Evolutionary conservation across 2,797 vertebrate species (phyloP).

Genomic region (Clarias laeviceps): DNA sequence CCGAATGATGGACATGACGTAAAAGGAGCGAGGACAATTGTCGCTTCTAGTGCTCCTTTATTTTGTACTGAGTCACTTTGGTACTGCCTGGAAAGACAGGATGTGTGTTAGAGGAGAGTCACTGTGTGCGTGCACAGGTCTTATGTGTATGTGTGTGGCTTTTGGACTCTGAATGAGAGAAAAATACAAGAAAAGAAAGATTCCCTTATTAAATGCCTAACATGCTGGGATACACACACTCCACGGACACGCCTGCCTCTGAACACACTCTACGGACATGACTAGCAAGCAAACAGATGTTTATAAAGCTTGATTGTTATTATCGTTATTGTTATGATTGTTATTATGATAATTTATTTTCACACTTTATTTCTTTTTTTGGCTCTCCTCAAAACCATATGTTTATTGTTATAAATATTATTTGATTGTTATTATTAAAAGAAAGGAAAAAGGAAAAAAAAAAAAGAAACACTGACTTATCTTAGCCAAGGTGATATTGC

Average conservation of each 20-base stretch:
- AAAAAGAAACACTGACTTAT: conserved; percentile 79
- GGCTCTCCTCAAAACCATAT: conserved; percentile 78
- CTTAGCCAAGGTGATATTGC: conserved; percentile 76
- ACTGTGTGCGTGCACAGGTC: conserved; percentile 30
- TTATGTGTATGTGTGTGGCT: conserved; percentile 26
- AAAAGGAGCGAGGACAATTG: conserved; percentile 64
- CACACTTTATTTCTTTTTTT: conserved; percentile 71
- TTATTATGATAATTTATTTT: conserved; percentile 88
- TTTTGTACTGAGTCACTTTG: conserved; percentile 83
- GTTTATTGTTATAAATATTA: conserved; percentile 75
- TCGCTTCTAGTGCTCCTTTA: conserved; percentile 70
- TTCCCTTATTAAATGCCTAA: conserved; percentile 61
- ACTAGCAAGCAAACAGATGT: conserved; percentile 77
- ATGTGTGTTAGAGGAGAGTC: conserved; percentile 51
- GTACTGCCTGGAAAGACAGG: conserved; percentile 71
- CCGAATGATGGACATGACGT: conserved; percentile 38
- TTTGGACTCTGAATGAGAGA: conserved; percentile 64
- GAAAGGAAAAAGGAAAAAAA: conserved; percentile 47
- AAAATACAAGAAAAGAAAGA: conserved; percentile 63
- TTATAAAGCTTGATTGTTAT: conserved; percentile 84
- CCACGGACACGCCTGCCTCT: conserved; percentile 69
- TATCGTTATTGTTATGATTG: conserved; percentile 83
- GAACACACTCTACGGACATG: conserved; percentile 76
- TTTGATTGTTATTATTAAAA: conserved; percentile 77
- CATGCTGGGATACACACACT: conserved; percentile 76